Base-by-base conservation (phyloP, 2,888 invertebrate genomes). In the Phytoseiulus persimilis region DNA sequence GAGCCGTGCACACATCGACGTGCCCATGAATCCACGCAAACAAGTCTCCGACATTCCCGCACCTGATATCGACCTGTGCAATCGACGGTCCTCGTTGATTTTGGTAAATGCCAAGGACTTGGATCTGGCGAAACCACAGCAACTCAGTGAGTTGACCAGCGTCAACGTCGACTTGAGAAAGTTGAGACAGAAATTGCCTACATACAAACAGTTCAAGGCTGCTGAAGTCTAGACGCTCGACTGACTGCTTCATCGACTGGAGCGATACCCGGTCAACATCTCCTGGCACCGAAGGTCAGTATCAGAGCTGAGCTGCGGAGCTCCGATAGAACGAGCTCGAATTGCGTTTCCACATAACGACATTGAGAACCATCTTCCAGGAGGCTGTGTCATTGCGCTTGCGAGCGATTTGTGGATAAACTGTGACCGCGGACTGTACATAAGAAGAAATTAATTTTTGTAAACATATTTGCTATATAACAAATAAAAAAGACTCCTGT, bases 141-240 rank as follows among this genome's bases (percentile, higher is more conserved):
- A 45, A 28, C 87, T 87, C 33, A 87, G 45, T n/a, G 87, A 87
- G 33, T 33, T 87, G 11, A 87, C 87, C 32, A 87, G 87, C 45
- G 87, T 87, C n/a, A 87, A 33, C 45, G 87, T 87, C 28, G 87
- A 87, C n/a, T 11, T 87, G n/a, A 87, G 45, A 31, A 33, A 39
- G 28, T 32, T 87, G 33, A 31, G 87, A 33, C 87, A 87, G 31
- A 32, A 87, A 14, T 33, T 87, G 31, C 87, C 87, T 9, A 45
- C 87, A 14, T 87, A 87, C 33, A 87, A 87, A 31, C 32, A 87
- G n/a, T 87, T 87, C 87, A 33, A 39, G 39, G 87, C 87, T 87
- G 87, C 87, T n/a, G 87, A 87, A 33, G 87, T 87, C n/a, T 87
- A 65, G 65, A 65, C 28, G 1, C 23, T 28, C 65, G 65, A 65